Percentiles rank a stretch among this genome's conserved stretches.
phyloP scores from a whole-genome alignment of 2,888 invertebrate genomes.

The Clepsis dumicolana region DNA sequence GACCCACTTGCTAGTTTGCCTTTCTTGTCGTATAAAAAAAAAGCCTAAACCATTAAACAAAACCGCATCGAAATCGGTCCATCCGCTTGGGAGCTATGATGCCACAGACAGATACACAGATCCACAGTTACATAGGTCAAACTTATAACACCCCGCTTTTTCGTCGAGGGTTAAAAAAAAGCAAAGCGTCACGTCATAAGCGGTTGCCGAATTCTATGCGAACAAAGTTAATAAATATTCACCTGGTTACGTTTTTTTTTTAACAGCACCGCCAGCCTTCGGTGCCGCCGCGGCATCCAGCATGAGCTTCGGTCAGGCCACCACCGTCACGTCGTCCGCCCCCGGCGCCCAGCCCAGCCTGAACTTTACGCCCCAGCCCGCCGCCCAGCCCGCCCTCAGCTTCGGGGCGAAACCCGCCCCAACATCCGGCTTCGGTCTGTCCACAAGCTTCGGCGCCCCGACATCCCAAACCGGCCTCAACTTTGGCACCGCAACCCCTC shows the following conservation, averaged over 20 bases:
- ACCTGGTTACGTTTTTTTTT: conserved; percentile 27
- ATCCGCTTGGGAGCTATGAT: no score
- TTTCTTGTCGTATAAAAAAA: no score
- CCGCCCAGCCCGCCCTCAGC: conserved; percentile 1
- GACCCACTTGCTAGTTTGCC: no score
- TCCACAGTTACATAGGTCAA: no score
- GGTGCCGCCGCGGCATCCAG: conserved; percentile 38
- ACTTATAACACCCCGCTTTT: no score
- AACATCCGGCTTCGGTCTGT: not conserved
- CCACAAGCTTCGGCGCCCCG: conserved; percentile 4
- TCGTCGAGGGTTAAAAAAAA: no score
- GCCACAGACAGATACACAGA: no score
- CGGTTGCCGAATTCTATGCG: no score
- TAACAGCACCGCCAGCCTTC: conserved; percentile 44
- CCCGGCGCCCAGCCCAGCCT: not conserved
- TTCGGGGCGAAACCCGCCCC: conserved; percentile 37
- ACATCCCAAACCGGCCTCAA: not conserved
- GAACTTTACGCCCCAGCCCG: conserved; percentile 7
- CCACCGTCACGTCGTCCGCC: not conserved
- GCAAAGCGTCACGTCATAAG: no score
- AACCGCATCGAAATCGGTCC: no score
- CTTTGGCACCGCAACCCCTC: conserved; percentile 48
- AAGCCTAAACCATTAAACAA: no score
- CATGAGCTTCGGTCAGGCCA: conserved; percentile 17
- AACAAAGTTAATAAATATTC: no score